These are phyloP conservation scores for Aix galericulata DNA, from an alignment of 2,113 vertebrate species.

Conservation along the genomic window DNA sequence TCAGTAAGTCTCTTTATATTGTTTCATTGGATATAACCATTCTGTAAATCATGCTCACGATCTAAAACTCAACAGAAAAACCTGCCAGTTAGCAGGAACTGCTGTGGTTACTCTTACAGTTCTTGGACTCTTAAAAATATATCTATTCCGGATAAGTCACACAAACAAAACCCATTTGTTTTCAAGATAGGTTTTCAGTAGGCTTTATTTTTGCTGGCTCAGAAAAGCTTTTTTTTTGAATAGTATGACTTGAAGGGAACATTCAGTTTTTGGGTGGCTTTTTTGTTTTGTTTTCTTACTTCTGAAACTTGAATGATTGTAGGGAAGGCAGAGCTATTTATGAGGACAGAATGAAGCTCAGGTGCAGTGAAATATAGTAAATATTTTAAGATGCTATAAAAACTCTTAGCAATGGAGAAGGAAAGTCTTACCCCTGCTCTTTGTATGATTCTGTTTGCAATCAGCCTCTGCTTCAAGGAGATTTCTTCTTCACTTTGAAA, in stretches of 20 bases:
- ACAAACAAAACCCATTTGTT: not conserved
- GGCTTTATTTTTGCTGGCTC: conserved; percentile 16
- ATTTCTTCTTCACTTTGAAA: not conserved
- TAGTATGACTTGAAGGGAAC: not conserved
- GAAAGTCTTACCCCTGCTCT: not conserved
- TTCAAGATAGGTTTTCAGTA: conserved; percentile 8
- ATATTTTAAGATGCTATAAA: not conserved
- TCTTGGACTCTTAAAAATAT: not conserved
- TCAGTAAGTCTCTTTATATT: conserved; percentile 52
- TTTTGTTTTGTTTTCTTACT: not conserved
- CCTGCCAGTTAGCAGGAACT: not conserved
- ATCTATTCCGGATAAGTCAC: not conserved
- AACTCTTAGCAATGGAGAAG: not conserved
- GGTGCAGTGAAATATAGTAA: not conserved
- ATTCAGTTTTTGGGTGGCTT: not conserved
- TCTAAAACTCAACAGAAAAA: not conserved
- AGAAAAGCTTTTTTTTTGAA: not conserved
- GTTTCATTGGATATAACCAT: not conserved
- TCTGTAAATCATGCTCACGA: not conserved
- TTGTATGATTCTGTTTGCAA: not conserved
- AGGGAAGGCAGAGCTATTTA: not conserved
- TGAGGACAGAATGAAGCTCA: not conserved
- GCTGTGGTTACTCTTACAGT: not conserved
- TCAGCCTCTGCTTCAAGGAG: not conserved
- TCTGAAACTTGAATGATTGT: not conserved